These are phyloP conservation scores for Prorops nasuta DNA, from an alignment of 1,140 invertebrate species.

Conservation along the genomic window DNA sequence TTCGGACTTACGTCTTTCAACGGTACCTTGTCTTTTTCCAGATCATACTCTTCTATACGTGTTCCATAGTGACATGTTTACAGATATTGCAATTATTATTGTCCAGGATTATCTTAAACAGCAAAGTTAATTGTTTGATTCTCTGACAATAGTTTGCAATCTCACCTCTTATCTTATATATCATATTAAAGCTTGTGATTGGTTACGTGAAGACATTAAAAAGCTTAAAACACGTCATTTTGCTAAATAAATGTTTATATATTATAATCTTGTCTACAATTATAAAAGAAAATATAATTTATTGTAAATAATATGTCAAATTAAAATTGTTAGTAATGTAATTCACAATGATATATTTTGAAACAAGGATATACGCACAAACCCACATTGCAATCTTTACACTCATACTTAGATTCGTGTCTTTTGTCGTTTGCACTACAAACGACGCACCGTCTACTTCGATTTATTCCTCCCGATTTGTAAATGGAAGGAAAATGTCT, in stretches of 20 bases:
- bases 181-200: too few relatives aligned
- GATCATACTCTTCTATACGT: slow-evolving; percentile 6
- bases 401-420: slow-evolving; percentile 9
- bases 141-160: too few relatives aligned
- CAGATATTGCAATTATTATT: slow-evolving; percentile 11
- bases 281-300: too few relatives aligned
- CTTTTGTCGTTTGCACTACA: not conserved
- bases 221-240: too few relatives aligned
- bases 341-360: slow-evolving; percentile 11
- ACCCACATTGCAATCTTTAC: slow-evolving; percentile 7
- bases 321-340: slow-evolving; percentile 4
- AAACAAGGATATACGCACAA: slow-evolving; percentile 7
- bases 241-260: not conserved
- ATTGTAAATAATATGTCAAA: slow-evolving; percentile 11
- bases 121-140: slow-evolving; percentile 4
- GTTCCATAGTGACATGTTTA: slow-evolving; percentile 9
- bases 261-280: slow-evolving; percentile 5
- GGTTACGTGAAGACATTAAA: too few relatives aligned
- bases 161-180: too few relatives aligned
- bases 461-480: not conserved
- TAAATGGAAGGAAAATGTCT: slow-evolving; percentile 9
- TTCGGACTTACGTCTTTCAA: slow-evolving; percentile 15
- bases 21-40: slow-evolving; percentile 4
- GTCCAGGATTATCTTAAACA: not conserved
- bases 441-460: slow-evolving; percentile 8